Evolutionary conservation across 2,797 vertebrate species (phyloP).

Genomic region (Diplodus puntazzo): DNA sequence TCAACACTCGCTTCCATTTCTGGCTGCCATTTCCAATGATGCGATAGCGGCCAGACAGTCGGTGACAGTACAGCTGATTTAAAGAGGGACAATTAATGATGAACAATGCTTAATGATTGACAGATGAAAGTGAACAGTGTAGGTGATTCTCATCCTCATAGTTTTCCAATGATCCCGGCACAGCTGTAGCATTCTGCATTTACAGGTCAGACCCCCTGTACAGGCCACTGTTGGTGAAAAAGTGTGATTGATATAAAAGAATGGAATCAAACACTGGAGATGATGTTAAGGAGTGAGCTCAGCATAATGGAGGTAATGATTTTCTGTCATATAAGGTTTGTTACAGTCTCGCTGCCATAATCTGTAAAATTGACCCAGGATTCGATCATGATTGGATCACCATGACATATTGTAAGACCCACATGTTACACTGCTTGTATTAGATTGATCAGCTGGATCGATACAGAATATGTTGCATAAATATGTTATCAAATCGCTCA

Average conservation of each 20-base stretch:
- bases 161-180: slow-evolving; percentile 29
- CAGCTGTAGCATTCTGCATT: slow-evolving; percentile 22
- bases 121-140: slow-evolving; percentile 29
- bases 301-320: slow-evolving; percentile 63
- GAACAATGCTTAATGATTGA: slow-evolving; percentile 36
- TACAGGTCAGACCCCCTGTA: neutral
- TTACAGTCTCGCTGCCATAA: slow-evolving; percentile 34
- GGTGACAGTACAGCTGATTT: slow-evolving; percentile 34
- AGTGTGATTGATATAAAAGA: slow-evolving; percentile 45
- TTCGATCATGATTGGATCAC: slow-evolving; percentile 14
- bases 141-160: slow-evolving; percentile 17
- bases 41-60: slow-evolving; percentile 33
- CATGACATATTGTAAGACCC: slow-evolving; percentile 32
- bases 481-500: slow-evolving; percentile 22
- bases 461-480: slow-evolving; percentile 35
- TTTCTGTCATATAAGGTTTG: slow-evolving; percentile 64
- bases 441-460: slow-evolving; percentile 36
- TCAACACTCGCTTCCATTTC: slow-evolving; percentile 44
- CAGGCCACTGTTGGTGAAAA: neutral
- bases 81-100: slow-evolving; percentile 40
- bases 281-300: slow-evolving; percentile 39
- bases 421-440: slow-evolving; percentile 16
- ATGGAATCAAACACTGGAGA: slow-evolving; percentile 30
- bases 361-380: slow-evolving; percentile 41
- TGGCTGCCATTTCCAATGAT: slow-evolving; percentile 53